phyloP scores from a whole-genome alignment of 2,888 invertebrate genomes.

The Stratiomys singularior region DNA sequence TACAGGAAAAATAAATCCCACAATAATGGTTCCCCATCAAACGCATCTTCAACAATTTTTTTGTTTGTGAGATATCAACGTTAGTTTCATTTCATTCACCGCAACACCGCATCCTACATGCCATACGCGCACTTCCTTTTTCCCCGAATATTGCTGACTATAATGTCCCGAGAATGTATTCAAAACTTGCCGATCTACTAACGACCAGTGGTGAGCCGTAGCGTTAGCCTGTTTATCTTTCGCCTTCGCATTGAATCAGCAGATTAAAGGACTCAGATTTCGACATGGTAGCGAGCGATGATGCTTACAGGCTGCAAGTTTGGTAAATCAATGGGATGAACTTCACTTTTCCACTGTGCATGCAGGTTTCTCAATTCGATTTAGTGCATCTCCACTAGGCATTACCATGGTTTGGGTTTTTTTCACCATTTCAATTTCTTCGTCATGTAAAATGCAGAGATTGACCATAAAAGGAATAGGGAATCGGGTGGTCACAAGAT shows the following conservation, averaged over 20 bases:
- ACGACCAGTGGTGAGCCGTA: slow-evolving; percentile 25
- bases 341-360: neutral
- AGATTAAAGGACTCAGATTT: slow-evolving; percentile 34
- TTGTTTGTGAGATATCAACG: too few relatives aligned
- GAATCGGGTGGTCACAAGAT: neutral
- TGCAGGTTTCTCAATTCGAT: neutral
- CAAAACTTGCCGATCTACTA: slow-evolving; percentile 18
- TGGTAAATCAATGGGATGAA: slow-evolving; percentile 36
- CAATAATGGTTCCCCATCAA: too few relatives aligned
- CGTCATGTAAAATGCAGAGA: neutral
- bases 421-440: slow-evolving; percentile 20
- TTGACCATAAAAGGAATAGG: neutral
- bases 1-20: too few relatives aligned
- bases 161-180: neutral
- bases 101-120: too few relatives aligned
- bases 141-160: neutral
- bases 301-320: slow-evolving; percentile 21
- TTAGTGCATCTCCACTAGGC: neutral
- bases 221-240: slow-evolving; percentile 18
- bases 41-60: too few relatives aligned
- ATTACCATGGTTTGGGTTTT: neutral
- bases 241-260: slow-evolving; percentile 38
- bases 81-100: too few relatives aligned
- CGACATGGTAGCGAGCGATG: slow-evolving; percentile 27
- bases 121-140: too few relatives aligned